A percentile compares a stretch with the other conserved stretches of the same genome.
phyloP scores from a whole-genome alignment of 2,113 vertebrate genomes.

The Pristiophorus japonicus region DNA sequence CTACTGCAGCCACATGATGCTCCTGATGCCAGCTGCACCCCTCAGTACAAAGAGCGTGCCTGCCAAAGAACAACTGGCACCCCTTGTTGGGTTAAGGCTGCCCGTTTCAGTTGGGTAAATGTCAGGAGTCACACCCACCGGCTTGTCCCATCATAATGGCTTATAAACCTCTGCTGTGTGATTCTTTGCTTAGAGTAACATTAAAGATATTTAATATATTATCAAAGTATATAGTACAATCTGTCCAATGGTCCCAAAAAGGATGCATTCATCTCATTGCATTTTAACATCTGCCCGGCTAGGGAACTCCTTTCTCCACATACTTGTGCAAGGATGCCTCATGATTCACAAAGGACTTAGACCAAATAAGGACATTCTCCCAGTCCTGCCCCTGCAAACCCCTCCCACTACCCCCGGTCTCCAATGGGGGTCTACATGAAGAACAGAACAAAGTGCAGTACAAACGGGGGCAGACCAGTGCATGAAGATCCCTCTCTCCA shows the following conservation, averaged over 20 bases:
- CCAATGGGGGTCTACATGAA: background rate
- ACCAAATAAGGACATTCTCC: background rate
- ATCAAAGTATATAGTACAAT: background rate
- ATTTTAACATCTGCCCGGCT: background rate
- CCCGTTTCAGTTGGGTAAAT: background rate
- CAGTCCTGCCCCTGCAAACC: background rate
- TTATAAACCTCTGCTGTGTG: background rate
- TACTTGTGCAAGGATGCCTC: background rate
- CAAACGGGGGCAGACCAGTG: background rate
- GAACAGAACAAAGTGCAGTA: constrained; percentile 7
- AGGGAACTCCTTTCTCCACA: background rate
- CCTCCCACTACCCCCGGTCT: background rate
- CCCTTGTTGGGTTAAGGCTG: background rate
- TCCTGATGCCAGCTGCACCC: background rate
- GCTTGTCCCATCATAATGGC: background rate
- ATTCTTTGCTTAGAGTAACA: background rate
- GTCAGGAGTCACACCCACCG: background rate
- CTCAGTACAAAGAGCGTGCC: background rate
- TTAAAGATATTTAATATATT: background rate
- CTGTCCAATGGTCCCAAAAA: background rate
- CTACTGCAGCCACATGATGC: background rate
- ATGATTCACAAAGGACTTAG: background rate
- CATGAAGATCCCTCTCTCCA: background rate
- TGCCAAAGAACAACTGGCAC: too few species aligned
- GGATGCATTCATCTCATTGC: background rate